A percentile compares a stretch with the other conserved stretches of the same genome.
Conservation (phyloP, 2,888 invertebrate genomes). For the Cenopis cana region DNA sequence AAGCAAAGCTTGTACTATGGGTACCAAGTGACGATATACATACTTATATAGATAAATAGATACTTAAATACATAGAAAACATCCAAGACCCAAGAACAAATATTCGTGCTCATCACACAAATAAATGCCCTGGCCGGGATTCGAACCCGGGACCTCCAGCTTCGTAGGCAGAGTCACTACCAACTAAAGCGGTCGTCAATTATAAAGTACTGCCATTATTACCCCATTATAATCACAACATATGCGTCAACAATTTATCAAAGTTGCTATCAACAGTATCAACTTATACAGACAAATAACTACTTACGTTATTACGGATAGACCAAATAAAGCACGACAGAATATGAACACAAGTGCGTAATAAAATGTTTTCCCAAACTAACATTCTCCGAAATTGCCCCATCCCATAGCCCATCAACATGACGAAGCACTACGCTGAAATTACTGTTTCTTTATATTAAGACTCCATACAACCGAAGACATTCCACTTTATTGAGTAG, state of each 20-base stretch:
- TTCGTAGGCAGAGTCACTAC: no score
- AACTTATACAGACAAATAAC: not conserved
- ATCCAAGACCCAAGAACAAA: no score
- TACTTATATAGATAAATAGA: no score
- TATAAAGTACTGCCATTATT: no score
- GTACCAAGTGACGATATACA: no score
- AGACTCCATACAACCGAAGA: conserved; percentile 6
- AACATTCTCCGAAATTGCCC: conserved; percentile 12
- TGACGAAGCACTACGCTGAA: conserved; percentile 17
- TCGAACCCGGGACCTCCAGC: no score
- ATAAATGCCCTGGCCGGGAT: no score
- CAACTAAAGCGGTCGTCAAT: no score
- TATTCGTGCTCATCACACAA: no score
- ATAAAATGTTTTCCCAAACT: conserved; percentile 29
- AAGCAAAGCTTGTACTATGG: no score
- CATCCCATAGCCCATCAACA: no score
- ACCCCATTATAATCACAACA: not conserved
- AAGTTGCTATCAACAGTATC: not conserved
- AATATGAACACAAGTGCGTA: conserved; percentile 32
- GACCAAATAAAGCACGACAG: conserved; percentile 4
- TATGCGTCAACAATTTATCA: not conserved
- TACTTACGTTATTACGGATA: conserved; percentile 6
- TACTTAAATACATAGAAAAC: no score
- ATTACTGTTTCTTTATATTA: conserved; percentile 29
- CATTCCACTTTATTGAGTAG: conserved; percentile 25